phyloP scores from a whole-genome alignment of 2,888 invertebrate genomes.

The Vandiemenella viatica region DNA sequence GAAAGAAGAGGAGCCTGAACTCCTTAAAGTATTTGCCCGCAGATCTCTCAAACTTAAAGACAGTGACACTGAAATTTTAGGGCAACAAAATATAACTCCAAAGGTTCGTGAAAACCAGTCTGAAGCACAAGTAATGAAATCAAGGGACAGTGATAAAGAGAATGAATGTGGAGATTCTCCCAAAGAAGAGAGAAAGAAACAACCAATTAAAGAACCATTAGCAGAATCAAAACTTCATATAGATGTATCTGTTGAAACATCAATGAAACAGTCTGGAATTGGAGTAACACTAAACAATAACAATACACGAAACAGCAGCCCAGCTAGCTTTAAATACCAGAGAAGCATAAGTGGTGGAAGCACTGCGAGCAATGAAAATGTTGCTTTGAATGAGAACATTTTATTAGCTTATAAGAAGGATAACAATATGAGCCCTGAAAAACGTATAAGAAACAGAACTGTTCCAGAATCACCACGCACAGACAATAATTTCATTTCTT shows the following conservation, averaged over 20 bases:
- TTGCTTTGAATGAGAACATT: background rate
- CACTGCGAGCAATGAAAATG: constrained; percentile 4
- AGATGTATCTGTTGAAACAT: constrained; percentile 2
- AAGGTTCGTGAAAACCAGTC: constrained; percentile 26
- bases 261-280: background rate
- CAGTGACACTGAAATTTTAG: constrained; percentile 41
- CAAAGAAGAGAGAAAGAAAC: constrained; percentile 30
- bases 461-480: constrained; percentile 11
- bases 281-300: constrained; percentile 1
- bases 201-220: constrained; percentile 10
- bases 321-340: constrained; percentile 4
- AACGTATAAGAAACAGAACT: constrained; percentile 17
- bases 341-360: constrained; percentile 1
- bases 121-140: constrained; percentile 39
- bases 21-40: constrained; percentile 69
- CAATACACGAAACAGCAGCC: background rate
- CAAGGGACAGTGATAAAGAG: constrained; percentile 57
- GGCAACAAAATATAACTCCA: constrained; percentile 36
- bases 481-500: background rate
- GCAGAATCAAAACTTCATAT: constrained; percentile 11
- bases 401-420: constrained; percentile 11
- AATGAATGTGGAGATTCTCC: constrained; percentile 39
- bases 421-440: constrained; percentile 15
- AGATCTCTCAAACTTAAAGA: constrained; percentile 69
- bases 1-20: constrained; percentile 58